A percentile compares a stretch with the other conserved stretches of the same genome.
Evolutionary conservation across 1,140 invertebrate species (phyloP).

Genomic region (Scaptodrosophila lebanonensis): DNA sequence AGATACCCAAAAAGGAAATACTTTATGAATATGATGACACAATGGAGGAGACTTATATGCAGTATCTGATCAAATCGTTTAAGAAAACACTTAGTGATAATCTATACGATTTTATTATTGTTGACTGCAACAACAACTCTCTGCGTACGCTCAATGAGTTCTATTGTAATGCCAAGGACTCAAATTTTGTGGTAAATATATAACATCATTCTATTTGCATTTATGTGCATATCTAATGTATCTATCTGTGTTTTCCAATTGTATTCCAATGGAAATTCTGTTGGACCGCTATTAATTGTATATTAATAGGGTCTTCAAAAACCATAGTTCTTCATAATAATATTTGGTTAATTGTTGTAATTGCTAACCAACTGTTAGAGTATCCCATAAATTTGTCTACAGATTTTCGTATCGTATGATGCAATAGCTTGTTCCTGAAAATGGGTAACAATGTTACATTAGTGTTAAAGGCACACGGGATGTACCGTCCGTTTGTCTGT

Average conservation of each 20-base stretch:
- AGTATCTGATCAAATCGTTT: slow-evolving; percentile 91
- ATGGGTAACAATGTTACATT: too few relatives aligned
- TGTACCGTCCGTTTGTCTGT: too few relatives aligned
- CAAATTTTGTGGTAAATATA: slow-evolving; percentile 89
- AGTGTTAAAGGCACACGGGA: too few relatives aligned
- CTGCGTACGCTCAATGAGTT: slow-evolving; percentile 90
- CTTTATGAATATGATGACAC: slow-evolving; percentile 94
- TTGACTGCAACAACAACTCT: slow-evolving; percentile 92
- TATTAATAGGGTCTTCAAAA: too few relatives aligned
- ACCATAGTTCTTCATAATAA: too few relatives aligned
- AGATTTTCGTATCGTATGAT: too few relatives aligned
- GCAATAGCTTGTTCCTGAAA: too few relatives aligned
- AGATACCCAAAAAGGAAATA: slow-evolving; percentile 85
- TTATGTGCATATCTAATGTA: background rate
- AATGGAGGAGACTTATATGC: slow-evolving; percentile 89
- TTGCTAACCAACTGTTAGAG: too few relatives aligned
- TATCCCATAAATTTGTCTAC: too few relatives aligned
- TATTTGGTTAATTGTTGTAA: too few relatives aligned
- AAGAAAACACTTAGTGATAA: slow-evolving; percentile 94
- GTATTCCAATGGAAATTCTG: background rate
- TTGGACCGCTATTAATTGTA: too few relatives aligned
- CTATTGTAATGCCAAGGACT: slow-evolving; percentile 90
- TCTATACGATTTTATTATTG: slow-evolving; percentile 94
- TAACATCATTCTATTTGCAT: slow-evolving; percentile 2
- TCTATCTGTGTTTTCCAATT: background rate